Percentiles rank a stretch among this genome's conserved stretches.
phyloP scores from a whole-genome alignment of 2,888 invertebrate genomes.

The Synanthedon andrenaeformis region DNA sequence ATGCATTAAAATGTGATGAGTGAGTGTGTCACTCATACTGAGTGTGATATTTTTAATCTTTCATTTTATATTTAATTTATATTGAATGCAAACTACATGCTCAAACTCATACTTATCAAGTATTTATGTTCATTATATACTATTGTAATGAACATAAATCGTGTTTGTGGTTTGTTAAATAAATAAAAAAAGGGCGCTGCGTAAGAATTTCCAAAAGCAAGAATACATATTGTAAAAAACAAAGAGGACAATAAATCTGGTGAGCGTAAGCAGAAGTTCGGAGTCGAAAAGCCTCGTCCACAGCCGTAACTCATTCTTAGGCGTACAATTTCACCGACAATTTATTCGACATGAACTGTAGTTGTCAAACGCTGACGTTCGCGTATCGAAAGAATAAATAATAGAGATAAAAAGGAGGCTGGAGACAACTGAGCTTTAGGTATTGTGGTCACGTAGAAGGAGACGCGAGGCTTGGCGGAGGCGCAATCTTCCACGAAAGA shows the following conservation, averaged over 20 bases:
- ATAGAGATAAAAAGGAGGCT: conserved; percentile 54
- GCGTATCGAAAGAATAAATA: conserved; percentile 61
- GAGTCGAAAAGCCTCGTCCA: conserved; percentile 45
- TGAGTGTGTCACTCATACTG: too few relatives aligned
- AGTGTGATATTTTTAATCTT: too few relatives aligned
- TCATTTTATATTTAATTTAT: too few relatives aligned
- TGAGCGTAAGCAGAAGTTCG: conserved; percentile 34
- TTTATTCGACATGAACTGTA: conserved; percentile 64
- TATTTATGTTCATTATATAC: too few relatives aligned
- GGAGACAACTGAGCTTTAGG: conserved; percentile 43
- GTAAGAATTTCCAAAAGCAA: conserved; percentile 14
- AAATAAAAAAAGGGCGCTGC: too few relatives aligned
- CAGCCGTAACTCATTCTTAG: conserved; percentile 56
- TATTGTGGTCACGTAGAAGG: conserved; percentile 58
- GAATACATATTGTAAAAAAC: conserved; percentile 34
- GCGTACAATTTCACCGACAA: conserved; percentile 56
- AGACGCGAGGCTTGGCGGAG: conserved; percentile 40
- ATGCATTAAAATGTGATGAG: too few relatives aligned
- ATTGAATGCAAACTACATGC: too few relatives aligned
- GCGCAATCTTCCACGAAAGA: conserved; percentile 62
- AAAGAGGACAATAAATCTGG: conserved; percentile 51
- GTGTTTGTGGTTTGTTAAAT: too few relatives aligned
- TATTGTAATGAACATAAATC: too few relatives aligned
- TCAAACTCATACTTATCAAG: too few relatives aligned
- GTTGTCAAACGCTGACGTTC: conserved; percentile 65